A percentile compares a stretch with the other conserved stretches of the same genome.
phyloP scores from a whole-genome alignment of 2,888 invertebrate species.

The Diaphora mendica region DNA sequence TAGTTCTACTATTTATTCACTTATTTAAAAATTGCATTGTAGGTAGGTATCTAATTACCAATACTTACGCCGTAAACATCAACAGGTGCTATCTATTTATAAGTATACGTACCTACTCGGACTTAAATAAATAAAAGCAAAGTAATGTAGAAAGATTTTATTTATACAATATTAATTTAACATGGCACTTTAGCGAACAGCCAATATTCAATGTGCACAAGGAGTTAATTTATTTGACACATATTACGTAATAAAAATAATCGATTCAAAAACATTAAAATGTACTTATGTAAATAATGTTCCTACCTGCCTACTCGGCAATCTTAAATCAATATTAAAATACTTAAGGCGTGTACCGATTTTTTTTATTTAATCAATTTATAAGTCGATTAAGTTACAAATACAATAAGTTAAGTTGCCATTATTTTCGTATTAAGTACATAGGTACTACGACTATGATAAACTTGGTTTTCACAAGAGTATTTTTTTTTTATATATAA shows the following conservation, averaged over 20 bases:
- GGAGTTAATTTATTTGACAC: conserved; percentile 14
- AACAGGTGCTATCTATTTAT: neutral
- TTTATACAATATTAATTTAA: conserved; percentile 26
- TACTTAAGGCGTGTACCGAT: neutral
- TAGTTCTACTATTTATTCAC: neutral
- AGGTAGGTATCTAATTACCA: neutral
- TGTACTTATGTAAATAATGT: conserved; percentile 10
- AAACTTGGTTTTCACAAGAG: too few relatives aligned
- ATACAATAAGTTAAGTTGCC: too few relatives aligned
- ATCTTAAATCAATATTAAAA: conserved; percentile 7
- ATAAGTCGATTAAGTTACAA: neutral
- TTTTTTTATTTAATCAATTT: neutral
- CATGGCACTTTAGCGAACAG: conserved; percentile 25
- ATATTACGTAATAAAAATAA: conserved; percentile 23
- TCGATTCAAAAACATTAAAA: conserved; percentile 12
- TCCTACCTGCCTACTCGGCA: neutral
- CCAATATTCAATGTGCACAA: conserved; percentile 19
- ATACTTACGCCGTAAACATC: neutral
- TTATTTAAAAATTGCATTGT: neutral
- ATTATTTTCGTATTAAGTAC: too few relatives aligned
- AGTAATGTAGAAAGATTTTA: conserved; percentile 22
- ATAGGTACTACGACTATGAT: too few relatives aligned
- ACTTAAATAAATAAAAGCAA: conserved; percentile 20
- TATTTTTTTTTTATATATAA: too few relatives aligned
- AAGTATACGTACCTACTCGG: neutral